Evolutionary conservation across 1,140 invertebrate genomes (phyloP), one percentile per base, ranked within the genome.

Genomic region (Condylostylus longicornis): DNA sequence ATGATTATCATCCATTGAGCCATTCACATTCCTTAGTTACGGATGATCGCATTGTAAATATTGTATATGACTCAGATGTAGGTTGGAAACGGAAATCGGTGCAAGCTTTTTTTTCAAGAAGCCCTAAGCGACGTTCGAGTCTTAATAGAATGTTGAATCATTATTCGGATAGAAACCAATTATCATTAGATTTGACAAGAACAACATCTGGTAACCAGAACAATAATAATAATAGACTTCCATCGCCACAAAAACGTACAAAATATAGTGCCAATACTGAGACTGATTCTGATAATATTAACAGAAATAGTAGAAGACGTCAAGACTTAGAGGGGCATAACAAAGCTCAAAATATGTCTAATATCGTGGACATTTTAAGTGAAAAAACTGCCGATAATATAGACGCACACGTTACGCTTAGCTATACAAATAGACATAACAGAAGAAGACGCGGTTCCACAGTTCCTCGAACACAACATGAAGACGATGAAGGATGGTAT

Each of bases 41-140:
- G 13, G 61, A 63, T 25, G 55, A 60, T 42, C 54, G 58, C 38
- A 59, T 63, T 10, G 57, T 60, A 14, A 61, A 60, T 40, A 61
- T 63, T 14, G 61, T 53, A 36, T 63, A 63, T 30, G 61, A 63
- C 42, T 63, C 61, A n/a, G 61, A 63, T 37, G 54, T 58, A 27
- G 61, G 61, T 25, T 63, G 61, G 61, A 54, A 58, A 2, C 44
- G 57, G 6, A 51, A 56, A 18, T 53, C 53, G 4, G 54, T 59
- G 5, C 49, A 49, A 1, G 53, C 54, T 0, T 54, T 52, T 0
- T 47, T 50, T 1, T 58, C 58, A 25, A 45, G 53, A 0, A 49
- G 46, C 10, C 35, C 52, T 0, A 50, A 51, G 15, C 50, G 50
- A 0, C n/a, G n/a, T n/a, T n/a, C n/a, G n/a, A n/a, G n/a, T n/a